Conservation (phyloP, 92 coral and sea anemone species). For the Epizoanthus fatuus region DNA sequence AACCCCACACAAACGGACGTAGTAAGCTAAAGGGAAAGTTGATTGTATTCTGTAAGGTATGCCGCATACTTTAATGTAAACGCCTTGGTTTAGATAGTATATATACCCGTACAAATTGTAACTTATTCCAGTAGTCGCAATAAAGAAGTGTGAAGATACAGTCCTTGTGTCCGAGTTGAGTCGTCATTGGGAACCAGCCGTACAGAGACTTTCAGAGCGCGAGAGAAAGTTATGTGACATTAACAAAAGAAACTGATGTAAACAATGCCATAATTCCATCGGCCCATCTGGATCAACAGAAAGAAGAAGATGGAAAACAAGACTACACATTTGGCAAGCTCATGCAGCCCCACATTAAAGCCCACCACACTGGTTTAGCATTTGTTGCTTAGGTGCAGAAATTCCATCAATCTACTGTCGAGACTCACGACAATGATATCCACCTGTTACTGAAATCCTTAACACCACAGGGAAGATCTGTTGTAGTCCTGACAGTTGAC, state of each 20-base stretch:
- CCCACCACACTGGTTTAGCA: slow-evolving; percentile 16
- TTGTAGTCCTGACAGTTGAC: slow-evolving; percentile 14
- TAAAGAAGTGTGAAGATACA: too few species aligned
- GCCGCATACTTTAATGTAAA: too few species aligned
- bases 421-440: not conserved
- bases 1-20: too few species aligned
- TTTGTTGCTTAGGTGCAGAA: not conserved
- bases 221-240: too few species aligned
- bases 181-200: too few species aligned
- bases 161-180: too few species aligned
- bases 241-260: not conserved
- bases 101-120: too few species aligned
- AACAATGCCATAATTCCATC: not conserved
- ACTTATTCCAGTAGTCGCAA: too few species aligned
- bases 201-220: too few species aligned
- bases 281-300: not conserved
- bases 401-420: slow-evolving; percentile 21
- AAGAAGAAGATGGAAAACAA: not conserved
- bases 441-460: slow-evolving; percentile 17
- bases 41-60: too few species aligned
- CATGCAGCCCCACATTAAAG: slow-evolving; percentile 1
- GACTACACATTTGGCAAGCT: slow-evolving; percentile 17
- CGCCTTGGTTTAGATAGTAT: too few species aligned
- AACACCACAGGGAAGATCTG: not conserved
- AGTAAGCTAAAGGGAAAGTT: too few species aligned